Conservation (phyloP, 2,888 invertebrate genomes). For the Noctua janthina region DNA sequence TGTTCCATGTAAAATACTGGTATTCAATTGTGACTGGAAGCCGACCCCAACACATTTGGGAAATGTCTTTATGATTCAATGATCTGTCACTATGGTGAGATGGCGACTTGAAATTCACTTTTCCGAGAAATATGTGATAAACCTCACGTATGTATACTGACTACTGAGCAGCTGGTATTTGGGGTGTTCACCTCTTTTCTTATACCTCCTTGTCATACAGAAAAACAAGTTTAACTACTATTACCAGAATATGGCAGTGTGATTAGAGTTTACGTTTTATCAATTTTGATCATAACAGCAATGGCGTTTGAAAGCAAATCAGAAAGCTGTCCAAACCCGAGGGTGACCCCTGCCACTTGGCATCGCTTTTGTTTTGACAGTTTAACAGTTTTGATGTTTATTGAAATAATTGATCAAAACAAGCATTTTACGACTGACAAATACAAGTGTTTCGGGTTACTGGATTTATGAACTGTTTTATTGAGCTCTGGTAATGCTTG, state of each 20-base stretch:
- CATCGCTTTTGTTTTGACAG: conserved; percentile 21
- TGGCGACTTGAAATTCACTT: not conserved
- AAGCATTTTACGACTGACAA: conserved; percentile 11
- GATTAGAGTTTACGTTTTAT: not conserved
- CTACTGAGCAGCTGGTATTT: not conserved
- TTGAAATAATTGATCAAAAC: conserved; percentile 4
- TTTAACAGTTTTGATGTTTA: conserved; percentile 1
- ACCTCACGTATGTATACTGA: not conserved
- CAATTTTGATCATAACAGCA: not conserved
- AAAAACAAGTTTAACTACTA: not conserved
- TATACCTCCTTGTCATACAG: not conserved
- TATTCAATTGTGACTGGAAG: not conserved
- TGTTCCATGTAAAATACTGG: not conserved
- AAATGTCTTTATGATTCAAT: not conserved
- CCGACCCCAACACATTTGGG: not conserved
- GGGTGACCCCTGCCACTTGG: not conserved
- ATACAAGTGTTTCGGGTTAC: not conserved
- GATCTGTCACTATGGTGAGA: not conserved
- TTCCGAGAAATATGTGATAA: not conserved
- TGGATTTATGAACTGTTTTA: not conserved
- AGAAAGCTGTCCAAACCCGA: not conserved
- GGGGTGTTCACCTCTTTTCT: not conserved
- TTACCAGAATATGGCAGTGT: not conserved
- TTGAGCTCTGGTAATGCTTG: not conserved
- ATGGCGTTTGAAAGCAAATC: conserved; percentile 6